Conservation (phyloP, 1,140 invertebrate genomes). For the Phymastichus coffea region DNA sequence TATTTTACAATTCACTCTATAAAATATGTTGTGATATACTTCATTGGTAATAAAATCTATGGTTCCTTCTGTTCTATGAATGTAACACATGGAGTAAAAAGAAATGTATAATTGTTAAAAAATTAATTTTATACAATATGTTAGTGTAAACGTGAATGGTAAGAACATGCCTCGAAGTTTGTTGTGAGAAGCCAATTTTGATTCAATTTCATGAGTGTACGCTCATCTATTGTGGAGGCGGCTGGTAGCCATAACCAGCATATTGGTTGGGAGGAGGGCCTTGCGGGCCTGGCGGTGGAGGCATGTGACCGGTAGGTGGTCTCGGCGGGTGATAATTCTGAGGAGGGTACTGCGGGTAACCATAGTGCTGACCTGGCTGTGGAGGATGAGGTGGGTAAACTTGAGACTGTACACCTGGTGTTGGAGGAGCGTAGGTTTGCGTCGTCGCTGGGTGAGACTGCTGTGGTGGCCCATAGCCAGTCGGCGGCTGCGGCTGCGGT, state of each 20-base stretch:
- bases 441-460: constrained; percentile 51
- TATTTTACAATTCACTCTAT: no score
- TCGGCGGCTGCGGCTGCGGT: constrained; percentile 45
- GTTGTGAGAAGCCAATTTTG: no score
- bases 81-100: no score
- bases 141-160: no score
- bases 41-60: constrained; percentile 6
- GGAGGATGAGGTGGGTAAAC: constrained; percentile 52
- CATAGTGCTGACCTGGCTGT: constrained; percentile 52
- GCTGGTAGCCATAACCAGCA: constrained; percentile 56
- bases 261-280: constrained; percentile 57
- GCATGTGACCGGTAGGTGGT: constrained; percentile 51
- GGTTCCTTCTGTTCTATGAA: constrained; percentile 11
- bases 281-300: constrained; percentile 55
- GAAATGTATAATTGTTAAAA: no score
- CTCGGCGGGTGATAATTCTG: constrained; percentile 53
- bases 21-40: no score
- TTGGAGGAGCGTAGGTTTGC: constrained; percentile 52
- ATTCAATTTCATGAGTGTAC: no score
- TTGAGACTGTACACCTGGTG: constrained; percentile 50
- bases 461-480: constrained; percentile 46
- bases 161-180: no score
- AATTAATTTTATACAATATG: no score
- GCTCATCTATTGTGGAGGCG: constrained; percentile 50
- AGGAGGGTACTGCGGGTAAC: constrained; percentile 54